Percentiles rank a stretch among this genome's conserved stretches.
These are phyloP conservation scores for Eristalis tenax DNA, from an alignment of 2,888 invertebrate genomes.

Conservation along the genomic window DNA sequence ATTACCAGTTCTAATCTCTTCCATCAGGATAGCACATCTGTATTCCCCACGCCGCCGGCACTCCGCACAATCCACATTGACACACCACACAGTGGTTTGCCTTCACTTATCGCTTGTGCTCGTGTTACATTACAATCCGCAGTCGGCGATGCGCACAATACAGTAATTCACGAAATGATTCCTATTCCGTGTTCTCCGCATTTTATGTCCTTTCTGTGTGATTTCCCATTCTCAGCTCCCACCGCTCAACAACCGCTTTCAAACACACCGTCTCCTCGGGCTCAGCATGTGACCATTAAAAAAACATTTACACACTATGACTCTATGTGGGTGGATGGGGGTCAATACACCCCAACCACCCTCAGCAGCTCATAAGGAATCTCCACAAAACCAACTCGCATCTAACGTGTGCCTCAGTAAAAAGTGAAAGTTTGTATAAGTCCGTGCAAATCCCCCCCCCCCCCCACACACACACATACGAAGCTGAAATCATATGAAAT, in stretches of 20 bases:
- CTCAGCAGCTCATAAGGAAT: neutral
- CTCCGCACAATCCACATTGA: neutral
- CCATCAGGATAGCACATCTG: neutral
- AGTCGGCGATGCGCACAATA: constrained; percentile 32
- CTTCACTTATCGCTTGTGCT: constrained; percentile 19
- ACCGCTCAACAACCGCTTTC: neutral
- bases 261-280: neutral
- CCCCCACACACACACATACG: neutral
- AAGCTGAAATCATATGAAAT: no score
- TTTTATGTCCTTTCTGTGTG: constrained; percentile 38
- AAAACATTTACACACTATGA: constrained; percentile 54
- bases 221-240: neutral
- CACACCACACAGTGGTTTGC: constrained; percentile 17
- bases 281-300: constrained; percentile 46
- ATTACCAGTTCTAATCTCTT: constrained; percentile 14
- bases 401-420: neutral
- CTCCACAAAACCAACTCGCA: neutral
- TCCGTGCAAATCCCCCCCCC: neutral
- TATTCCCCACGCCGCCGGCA: neutral
- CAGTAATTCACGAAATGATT: constrained; percentile 42
- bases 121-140: constrained; percentile 35
- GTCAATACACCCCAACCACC: neutral
- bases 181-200: constrained; percentile 32
- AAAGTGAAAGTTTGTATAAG: neutral
- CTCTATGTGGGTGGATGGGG: neutral